These are phyloP conservation scores for Acrocyrtus sp. DNA, from an alignment of 2,888 invertebrate genomes.

Conservation along the genomic window DNA sequence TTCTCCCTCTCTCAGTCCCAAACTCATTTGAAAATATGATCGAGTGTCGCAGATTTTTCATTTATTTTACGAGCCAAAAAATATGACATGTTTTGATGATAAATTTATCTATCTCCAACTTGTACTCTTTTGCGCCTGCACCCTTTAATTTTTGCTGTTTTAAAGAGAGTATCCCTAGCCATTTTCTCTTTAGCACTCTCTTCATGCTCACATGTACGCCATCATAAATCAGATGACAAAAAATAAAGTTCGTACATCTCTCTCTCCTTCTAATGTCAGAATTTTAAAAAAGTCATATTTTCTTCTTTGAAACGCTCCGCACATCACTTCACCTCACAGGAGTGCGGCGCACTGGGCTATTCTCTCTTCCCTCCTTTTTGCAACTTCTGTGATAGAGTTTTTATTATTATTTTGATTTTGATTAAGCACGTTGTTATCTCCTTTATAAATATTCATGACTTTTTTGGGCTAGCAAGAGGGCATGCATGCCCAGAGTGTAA, in stretches of 20 bases:
- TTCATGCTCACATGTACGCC: no score
- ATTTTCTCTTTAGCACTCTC: no score
- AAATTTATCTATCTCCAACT: constrained; percentile 18
- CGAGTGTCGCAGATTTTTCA: constrained; percentile 34
- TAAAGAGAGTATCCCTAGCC: constrained; percentile 3
- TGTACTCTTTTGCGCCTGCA: constrained; percentile 25
- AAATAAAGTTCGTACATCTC: constrained; percentile 13
- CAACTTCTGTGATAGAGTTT: no score
- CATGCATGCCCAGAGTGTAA: neutral
- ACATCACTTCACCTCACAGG: no score
- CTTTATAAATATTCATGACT: constrained; percentile 51
- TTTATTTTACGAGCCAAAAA: constrained; percentile 22
- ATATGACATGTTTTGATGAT: constrained; percentile 39
- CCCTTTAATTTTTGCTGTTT: neutral
- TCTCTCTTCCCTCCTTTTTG: no score
- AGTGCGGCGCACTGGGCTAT: no score
- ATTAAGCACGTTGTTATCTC: constrained; percentile 44
- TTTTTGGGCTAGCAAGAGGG: neutral
- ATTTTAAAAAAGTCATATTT: no score
- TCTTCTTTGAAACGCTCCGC: no score
- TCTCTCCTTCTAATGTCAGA: no score
- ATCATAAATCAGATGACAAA: constrained; percentile 46
- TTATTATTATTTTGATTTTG: no score
- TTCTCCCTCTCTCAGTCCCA: no score
- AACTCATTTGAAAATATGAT: constrained; percentile 26